Base-by-base conservation (phyloP, 1,140 invertebrate genomes). In the Diorhabda sublineata region DNA sequence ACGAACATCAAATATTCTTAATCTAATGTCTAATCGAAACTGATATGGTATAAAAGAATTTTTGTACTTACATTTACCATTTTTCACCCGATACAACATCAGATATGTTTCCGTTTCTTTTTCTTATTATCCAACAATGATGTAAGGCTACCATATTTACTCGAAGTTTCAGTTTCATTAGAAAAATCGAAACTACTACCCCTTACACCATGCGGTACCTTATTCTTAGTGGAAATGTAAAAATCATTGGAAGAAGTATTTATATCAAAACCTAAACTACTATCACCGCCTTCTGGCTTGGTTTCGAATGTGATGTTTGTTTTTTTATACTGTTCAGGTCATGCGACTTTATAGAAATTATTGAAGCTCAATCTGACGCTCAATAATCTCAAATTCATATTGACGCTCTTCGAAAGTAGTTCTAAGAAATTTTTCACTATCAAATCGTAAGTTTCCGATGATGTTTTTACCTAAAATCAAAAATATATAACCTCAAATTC, bases 291-390 rank as follows among this genome's bases (percentile, higher is more conserved):
- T 4, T 45, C 8, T 26, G 26, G 11, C 43, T 52, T n/a, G 44
- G 58, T 4, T 61, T 63, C 61, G 42, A 6, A 52, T n/a, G 47
- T 58, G 8, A 45, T 7, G 44, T 57, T 66, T 41, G 60, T 43
- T 4, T 6, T n/a, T 45, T 58, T 41, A 9, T 42, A 7, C 42
- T 72, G 58, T 44, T 74, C 63, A 58, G 71, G 77, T 80, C 78
- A 80, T 67, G 74, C 71, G 71, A 80, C 71, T 65, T 94, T 92
- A 80, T 95, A 96, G 80, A 93, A 93, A 76, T 94, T 92, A 81
- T 95, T 96, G 77, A 95, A 96, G 82, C 97, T 95, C 42, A 98
- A 84, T 43, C 95, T 87, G 73, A 94, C 94, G 69, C 94, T 94
- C 42, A 98, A 86, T 63, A 94, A 90, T 78, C 95, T 91, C 4